Percentiles rank a stretch among this genome's conserved stretches.
phyloP scores from a whole-genome alignment of 2,888 invertebrate genomes.

The Eupithecia dodoneata region DNA sequence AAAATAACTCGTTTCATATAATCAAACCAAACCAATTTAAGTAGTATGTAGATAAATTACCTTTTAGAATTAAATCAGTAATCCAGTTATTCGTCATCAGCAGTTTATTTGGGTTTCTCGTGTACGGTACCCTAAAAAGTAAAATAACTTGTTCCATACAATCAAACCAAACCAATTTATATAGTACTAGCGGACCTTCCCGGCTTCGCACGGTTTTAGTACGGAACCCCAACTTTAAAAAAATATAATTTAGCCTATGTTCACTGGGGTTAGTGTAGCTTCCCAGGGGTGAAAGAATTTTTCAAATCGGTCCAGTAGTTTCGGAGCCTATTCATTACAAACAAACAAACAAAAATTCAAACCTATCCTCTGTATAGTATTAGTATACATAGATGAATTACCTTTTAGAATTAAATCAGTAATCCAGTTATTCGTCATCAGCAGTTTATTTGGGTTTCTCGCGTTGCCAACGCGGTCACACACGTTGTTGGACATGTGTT shows the following conservation, averaged over 20 bases:
- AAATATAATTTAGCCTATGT: no score
- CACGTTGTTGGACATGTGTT: neutral
- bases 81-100: neutral
- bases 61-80: neutral
- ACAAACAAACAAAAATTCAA: no score
- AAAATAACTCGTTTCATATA: neutral
- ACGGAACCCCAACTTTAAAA: no score
- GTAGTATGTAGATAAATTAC: neutral
- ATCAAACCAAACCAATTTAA: neutral
- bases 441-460: conserved; percentile 10
- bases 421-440: neutral
- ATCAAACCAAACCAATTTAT: neutral
- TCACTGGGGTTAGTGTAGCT: no score
- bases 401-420: neutral
- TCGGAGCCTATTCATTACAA: no score
- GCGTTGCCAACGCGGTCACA: neutral
- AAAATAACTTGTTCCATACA: neutral
- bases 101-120: conserved; percentile 10
- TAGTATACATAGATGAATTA: neutral
- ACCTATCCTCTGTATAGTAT: no score
- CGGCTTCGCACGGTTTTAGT: no score
- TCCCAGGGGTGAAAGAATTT: no score
- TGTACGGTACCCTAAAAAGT: neutral
- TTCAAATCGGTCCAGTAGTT: no score
- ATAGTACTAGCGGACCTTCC: neutral